Evolutionary conservation across 2,888 invertebrate genomes (phyloP).

Genomic region (Noctua janthe): DNA sequence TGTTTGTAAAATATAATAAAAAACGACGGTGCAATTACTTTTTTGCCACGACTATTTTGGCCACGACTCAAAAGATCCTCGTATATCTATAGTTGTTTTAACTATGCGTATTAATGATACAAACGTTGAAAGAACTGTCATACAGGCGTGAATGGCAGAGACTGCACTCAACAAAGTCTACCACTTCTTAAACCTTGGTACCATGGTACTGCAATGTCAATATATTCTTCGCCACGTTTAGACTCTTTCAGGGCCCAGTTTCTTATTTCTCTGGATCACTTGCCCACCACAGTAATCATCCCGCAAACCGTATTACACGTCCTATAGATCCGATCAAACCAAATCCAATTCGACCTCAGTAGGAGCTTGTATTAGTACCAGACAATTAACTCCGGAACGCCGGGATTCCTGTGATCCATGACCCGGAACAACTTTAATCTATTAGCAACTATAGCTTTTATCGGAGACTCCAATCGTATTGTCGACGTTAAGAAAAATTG

Average conservation of each 20-base stretch:
- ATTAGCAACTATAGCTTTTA: constrained; percentile 30
- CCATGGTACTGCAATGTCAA: background rate
- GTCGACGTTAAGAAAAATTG: constrained; percentile 18
- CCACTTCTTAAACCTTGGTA: background rate
- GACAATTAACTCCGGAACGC: constrained; percentile 47
- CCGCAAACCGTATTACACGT: background rate
- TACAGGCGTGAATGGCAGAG: background rate
- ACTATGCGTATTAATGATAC: background rate
- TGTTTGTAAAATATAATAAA: background rate
- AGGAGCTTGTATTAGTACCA: constrained; percentile 33
- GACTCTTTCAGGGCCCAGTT: background rate
- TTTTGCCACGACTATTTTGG: background rate
- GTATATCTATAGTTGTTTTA: background rate
- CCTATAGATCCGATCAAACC: constrained; percentile 3
- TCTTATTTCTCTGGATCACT: background rate
- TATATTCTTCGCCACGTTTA: background rate
- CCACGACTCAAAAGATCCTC: background rate
- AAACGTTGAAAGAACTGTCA: background rate
- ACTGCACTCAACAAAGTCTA: background rate
- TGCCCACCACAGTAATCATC: background rate
- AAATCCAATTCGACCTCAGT: constrained; percentile 13
- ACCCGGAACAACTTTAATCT: constrained; percentile 47
- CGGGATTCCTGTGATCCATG: constrained; percentile 26
- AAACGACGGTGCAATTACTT: background rate
- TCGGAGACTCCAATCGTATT: constrained; percentile 12